Percentiles rank a stretch among this genome's conserved stretches.
phyloP scores from a whole-genome alignment of 2,888 invertebrate species.

The Lobophora halterata region DNA sequence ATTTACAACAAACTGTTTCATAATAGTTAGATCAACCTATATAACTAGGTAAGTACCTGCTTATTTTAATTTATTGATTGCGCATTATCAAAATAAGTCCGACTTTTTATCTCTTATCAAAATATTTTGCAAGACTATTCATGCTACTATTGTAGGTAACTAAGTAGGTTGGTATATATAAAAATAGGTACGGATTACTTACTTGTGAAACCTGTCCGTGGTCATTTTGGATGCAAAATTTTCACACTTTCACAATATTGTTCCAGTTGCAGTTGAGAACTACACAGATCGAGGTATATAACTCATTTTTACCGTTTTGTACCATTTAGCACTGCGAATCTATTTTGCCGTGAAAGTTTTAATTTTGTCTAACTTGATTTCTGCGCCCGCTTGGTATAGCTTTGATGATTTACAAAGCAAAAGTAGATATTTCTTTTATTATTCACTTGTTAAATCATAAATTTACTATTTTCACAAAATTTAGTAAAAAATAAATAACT shows the following conservation, averaged over 20 bases:
- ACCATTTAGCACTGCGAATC: slow-evolving; percentile 58
- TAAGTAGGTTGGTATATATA: slow-evolving; percentile 5
- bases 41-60: slow-evolving; percentile 1
- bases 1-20: no score
- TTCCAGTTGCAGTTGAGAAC: slow-evolving; percentile 8
- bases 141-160: no score
- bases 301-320: slow-evolving; percentile 66
- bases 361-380: slow-evolving; percentile 55
- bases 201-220: slow-evolving; percentile 84
- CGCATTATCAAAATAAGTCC: slow-evolving; percentile 18
- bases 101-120: slow-evolving; percentile 49
- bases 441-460: no score
- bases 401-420: no score
- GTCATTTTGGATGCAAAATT: slow-evolving; percentile 63
- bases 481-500: no score
- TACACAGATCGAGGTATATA: slow-evolving; percentile 47
- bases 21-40: no score
- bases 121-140: slow-evolving; percentile 27
- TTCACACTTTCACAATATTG: slow-evolving; percentile 25
- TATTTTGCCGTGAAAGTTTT: slow-evolving; percentile 63
- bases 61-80: neutral
- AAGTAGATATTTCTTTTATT: no score
- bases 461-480: no score
- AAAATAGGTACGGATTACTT: slow-evolving; percentile 43
- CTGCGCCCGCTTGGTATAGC: no score